Evolutionary conservation across 2,797 vertebrate genomes (phyloP), one percentile per base, ranked within the genome.

Genomic region (Limosa lapponica): DNA sequence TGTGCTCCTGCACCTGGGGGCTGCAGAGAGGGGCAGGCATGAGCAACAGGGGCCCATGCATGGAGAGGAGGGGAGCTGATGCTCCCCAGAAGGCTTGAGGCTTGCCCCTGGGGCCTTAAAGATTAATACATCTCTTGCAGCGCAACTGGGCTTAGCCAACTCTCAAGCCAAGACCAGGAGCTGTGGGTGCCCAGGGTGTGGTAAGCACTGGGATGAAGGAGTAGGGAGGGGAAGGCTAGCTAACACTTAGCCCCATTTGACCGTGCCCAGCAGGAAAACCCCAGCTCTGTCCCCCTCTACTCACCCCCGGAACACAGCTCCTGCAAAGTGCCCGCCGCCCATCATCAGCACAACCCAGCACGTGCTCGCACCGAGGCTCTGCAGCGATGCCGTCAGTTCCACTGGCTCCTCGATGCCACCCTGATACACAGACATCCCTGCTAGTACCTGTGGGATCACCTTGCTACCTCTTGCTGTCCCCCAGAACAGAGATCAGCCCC

Each of bases 271-370:
- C 48, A 25, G 13, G 8, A 10, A 22, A 55, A 52, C 2, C 22
- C 36, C 3, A 64, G 18, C 51, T 71, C 55, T 67, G 16, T 43
- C 1, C 23, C n/a, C 20, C 36, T 8, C 19, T 52, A 97, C 98
- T 98, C 87, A 99, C 99, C 99, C 99, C 85, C 96, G 98, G 96
- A 99, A 99, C 55, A 99, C 97, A 5, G 99, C 99, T 92, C 99
- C 99, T 62, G 99, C 99, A 39, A 99, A 99, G 96, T 99, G 99
- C 25, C 99, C 99, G 0, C 99, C 99, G 2, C 99, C 99, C 34
- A 99, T 99, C 99, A 99, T 99, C 79, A 99, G 98, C 80, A 99
- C 97, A 77, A 99, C 98, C 97, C 98, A 99, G 72, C 97, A 83
- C 0, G 98, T 98, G 91, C 83, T 97, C 10, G 92, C 96, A 46